A percentile compares a stretch with the other conserved stretches of the same genome.
Conservation (phyloP, 2,797 vertebrate genomes). For the Galaxias olidus region DNA sequence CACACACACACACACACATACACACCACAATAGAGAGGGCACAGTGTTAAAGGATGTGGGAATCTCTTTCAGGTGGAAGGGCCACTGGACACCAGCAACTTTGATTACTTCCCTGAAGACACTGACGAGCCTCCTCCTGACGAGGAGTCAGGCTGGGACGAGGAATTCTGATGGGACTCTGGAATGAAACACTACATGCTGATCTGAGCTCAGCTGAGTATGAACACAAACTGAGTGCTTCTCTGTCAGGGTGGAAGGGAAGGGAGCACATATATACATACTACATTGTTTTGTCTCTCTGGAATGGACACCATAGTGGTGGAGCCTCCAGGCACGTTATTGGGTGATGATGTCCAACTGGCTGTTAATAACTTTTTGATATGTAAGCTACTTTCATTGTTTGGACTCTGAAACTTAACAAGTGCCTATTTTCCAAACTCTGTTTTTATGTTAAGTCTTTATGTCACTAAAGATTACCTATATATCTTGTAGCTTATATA, state of each 20-base stretch:
- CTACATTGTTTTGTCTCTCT: neutral
- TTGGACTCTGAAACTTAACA: no score
- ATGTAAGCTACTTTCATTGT: no score
- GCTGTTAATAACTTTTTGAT: no score
- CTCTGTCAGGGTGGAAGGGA: neutral
- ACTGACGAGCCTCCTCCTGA: conserved; percentile 56
- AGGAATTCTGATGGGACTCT: conserved; percentile 53
- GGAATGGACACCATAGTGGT: neutral
- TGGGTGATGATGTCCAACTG: no score
- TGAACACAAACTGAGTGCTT: neutral
- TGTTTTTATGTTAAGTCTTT: no score
- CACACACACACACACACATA: neutral
- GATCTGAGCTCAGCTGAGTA: neutral
- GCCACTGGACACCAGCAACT: conserved; percentile 69
- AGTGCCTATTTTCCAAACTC: no score
- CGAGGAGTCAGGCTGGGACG: conserved; percentile 69
- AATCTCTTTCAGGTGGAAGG: conserved; percentile 54
- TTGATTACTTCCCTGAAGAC: conserved; percentile 69
- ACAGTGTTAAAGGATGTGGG: neutral
- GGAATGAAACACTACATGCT: neutral
- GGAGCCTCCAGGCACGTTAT: no score
- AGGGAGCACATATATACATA: no score
- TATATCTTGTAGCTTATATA: no score
- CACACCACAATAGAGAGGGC: neutral
- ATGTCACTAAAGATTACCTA: no score